Base-by-base conservation (phyloP, 2,113 vertebrate species). In the Chrysochloris asiatica region DNA sequence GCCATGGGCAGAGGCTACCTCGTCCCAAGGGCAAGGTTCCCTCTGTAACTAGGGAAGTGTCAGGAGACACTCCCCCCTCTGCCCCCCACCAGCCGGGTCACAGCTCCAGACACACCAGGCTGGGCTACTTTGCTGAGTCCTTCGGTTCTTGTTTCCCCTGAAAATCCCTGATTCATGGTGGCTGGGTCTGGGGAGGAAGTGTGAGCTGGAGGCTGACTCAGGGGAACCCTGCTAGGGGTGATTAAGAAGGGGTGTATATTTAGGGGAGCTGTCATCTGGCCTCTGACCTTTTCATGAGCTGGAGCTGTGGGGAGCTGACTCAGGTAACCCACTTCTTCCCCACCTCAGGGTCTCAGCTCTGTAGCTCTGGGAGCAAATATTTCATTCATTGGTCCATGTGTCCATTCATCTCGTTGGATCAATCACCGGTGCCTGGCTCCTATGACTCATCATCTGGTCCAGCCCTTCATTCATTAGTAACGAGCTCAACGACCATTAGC, bases 401-500 rank as follows among this genome's bases (percentile, higher is more conserved):
- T 38, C 73, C 91, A 88, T 92, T 96, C 91, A 96, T 48, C 0
- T 33, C 22, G 1, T 41, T 1, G 3, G 43, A 67, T 92, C 36
- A 4, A 86, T 95, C 84, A 19, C 0, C 3, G 0, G 48, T 47
- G 94, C 82, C 71, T 86, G 56, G 38, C 22, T 8, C 21, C 12
- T 54, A 79, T 85, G 89, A 91, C 87, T 86, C 89, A 86, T 33
- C 11, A 0, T 61, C 48, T 4, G 80, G 81, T 21, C 67, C 28
- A 21, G 72, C 52, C 61, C 61, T 79, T 76, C 92, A 90, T 90
- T 90, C 92, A 94, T 92, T 80, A 83, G 65, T 72, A 50, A 69
- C 52, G 28, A 92, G 48, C 83, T 36, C 52, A 3, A 52, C 30
- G 8, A 30, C 45, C 30, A 10, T 36, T 28, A 14, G 8, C 47